Base-by-base conservation (phyloP, 2,113 vertebrate genomes). In the Chaenogobius annularis region DNA sequence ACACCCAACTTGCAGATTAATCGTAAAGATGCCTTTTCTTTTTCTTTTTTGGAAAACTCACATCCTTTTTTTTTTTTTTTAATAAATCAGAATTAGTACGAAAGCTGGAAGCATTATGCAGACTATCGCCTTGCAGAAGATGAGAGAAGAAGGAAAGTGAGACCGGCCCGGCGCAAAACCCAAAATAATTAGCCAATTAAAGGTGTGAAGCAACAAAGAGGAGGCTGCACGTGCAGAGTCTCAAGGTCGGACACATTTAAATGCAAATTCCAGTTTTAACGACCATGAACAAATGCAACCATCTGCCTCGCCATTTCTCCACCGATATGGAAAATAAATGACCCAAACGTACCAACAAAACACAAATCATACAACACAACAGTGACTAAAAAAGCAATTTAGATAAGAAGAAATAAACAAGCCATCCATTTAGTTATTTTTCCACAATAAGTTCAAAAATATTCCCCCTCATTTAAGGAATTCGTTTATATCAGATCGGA, bases 151-250 rank as follows among this genome's bases (percentile, higher is more conserved):
- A 71, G 79, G 77, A 88, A 85, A 85, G 86, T 89, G 87, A 85
- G 79, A 74, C 81, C 76, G 85, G 83, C 78, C 79, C 84, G 83
- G 79, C 78, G 87, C 82, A 83, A 87, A 85, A 88, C 88, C 84
- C 84, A 85, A 90, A 91, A 91, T 92, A 92, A 93, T 91, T 89
- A 89, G 88, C 90, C 90, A 92, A 91, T 92, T 92, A 92, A 91
- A 91, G 89, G 90, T 91, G 90, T 83, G 87, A 87, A 86, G 80
- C 81, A 87, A 90, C 82, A 84, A 86, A 90, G 86, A 86, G 63
- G 72, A 87, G 78, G 81, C 81, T 46, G 87, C 66, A 56, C 70
- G 81, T 76, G 78, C 82, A 74, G 74, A 83, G 85, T 84, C 75
- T 89, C 89, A 91, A 91, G 89, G 91, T 93, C 90, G 92, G 85